Conservation (phyloP, 2,797 vertebrate genomes). For the Chelonia mydas region DNA sequence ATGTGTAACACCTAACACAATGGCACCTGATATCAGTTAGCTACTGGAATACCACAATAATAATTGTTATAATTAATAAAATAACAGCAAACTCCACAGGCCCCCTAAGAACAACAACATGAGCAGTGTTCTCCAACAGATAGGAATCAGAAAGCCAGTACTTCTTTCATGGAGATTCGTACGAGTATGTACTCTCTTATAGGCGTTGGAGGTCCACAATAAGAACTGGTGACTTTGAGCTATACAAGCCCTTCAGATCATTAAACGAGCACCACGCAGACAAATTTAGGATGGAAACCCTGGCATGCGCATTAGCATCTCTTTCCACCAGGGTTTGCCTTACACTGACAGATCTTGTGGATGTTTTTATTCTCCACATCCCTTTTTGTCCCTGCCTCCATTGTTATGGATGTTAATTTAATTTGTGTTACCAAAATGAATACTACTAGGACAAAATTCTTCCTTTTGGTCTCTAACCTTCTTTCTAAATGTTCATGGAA, state of each 20-base stretch:
- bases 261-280: background rate
- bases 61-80: background rate
- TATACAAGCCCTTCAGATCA: background rate
- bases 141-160: background rate
- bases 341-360: background rate
- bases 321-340: background rate
- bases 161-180: background rate
- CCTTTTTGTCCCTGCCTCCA: background rate
- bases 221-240: background rate
- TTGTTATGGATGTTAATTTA: no score
- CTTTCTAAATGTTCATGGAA: no score
- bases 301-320: background rate
- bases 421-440: no score
- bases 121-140: background rate
- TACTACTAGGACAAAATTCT: no score
- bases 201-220: background rate
- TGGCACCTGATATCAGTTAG: background rate
- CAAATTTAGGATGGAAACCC: background rate
- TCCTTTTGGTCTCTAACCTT: no score
- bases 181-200: background rate
- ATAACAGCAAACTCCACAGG: background rate
- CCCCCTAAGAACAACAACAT: background rate
- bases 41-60: background rate
- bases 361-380: background rate
- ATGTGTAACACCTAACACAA: background rate